These are phyloP conservation scores for Amblyjoppa proteus DNA, from an alignment of 2,888 invertebrate species.

Conservation along the genomic window DNA sequence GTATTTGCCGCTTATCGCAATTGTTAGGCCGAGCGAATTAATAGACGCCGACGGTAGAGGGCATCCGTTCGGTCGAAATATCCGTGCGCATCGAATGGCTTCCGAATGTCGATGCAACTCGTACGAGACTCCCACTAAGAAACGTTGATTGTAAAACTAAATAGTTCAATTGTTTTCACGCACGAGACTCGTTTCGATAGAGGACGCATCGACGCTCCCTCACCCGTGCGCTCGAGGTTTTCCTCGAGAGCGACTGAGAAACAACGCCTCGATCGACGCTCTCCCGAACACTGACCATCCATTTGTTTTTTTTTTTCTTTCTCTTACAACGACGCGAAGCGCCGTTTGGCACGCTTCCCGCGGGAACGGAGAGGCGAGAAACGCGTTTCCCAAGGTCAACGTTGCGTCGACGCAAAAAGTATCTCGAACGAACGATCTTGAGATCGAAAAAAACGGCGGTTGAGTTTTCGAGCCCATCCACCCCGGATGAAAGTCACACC, in stretches of 20 bases:
- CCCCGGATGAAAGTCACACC: not conserved
- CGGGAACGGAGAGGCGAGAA: not conserved
- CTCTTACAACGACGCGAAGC: not conserved
- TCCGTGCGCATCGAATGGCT: too few species aligned
- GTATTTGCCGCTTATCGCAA: too few species aligned
- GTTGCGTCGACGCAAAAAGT: not conserved
- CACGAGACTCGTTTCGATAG: not conserved
- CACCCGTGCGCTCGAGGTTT: too few species aligned
- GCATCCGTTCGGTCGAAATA: too few species aligned
- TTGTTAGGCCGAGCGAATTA: too few species aligned
- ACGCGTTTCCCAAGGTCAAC: not conserved
- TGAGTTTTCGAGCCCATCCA: not conserved
- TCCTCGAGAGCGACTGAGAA: too few species aligned
- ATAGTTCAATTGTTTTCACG: not conserved
- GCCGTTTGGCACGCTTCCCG: conserved; percentile 1
- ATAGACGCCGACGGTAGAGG: too few species aligned
- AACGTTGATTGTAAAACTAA: not conserved
- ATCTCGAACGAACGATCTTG: not conserved
- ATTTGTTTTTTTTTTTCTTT: not conserved
- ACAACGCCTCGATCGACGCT: not conserved
- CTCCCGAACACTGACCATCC: not conserved
- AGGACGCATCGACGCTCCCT: too few species aligned
- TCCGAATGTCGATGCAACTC: not conserved
- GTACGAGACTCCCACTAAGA: not conserved
- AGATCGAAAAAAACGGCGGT: not conserved